These are phyloP conservation scores for Cosmopolites sordidus DNA, from an alignment of 2,888 invertebrate genomes.

Conservation along the genomic window DNA sequence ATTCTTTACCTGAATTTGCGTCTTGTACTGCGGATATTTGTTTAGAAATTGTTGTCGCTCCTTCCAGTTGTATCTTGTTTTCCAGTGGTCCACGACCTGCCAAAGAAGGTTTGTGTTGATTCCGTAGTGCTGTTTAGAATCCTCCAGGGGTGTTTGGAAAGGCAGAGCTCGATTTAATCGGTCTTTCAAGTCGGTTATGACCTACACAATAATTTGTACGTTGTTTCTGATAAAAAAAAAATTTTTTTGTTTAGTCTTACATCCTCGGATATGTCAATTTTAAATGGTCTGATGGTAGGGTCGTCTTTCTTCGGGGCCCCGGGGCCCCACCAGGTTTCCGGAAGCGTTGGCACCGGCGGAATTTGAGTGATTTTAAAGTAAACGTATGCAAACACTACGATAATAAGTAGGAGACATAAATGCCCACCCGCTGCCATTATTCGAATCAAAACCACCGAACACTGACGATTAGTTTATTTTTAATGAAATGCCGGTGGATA, in stretches of 20 bases:
- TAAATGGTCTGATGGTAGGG: slow-evolving; percentile 55
- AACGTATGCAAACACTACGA: slow-evolving; percentile 7
- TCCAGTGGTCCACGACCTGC: slow-evolving; percentile 74
- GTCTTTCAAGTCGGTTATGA: slow-evolving; percentile 53
- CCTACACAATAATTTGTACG: slow-evolving; percentile 62
- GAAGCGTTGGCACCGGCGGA: slow-evolving; percentile 35
- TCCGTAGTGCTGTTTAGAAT: slow-evolving; percentile 72
- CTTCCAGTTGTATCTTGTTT: slow-evolving; percentile 65
- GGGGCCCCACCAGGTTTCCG: slow-evolving; percentile 59
- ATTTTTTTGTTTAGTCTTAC: slow-evolving; percentile 48
- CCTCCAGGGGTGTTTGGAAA: slow-evolving; percentile 57
- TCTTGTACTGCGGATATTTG: slow-evolving; percentile 63
- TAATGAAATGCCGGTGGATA: no score
- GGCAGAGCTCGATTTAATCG: slow-evolving; percentile 52
- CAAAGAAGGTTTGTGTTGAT: slow-evolving; percentile 67
- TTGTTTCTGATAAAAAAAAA: no score
- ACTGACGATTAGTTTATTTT: no score
- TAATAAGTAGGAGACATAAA: no score
- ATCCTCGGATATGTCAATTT: slow-evolving; percentile 58
- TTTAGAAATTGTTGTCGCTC: slow-evolving; percentile 63
- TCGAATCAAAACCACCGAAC: no score
- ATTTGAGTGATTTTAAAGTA: slow-evolving; percentile 22
- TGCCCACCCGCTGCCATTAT: no score
- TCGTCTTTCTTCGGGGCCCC: slow-evolving; percentile 52
- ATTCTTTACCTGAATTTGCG: slow-evolving; percentile 54